phyloP scores from a whole-genome alignment of 2,113 vertebrate genomes.

The Actenoides lindsayi region DNA sequence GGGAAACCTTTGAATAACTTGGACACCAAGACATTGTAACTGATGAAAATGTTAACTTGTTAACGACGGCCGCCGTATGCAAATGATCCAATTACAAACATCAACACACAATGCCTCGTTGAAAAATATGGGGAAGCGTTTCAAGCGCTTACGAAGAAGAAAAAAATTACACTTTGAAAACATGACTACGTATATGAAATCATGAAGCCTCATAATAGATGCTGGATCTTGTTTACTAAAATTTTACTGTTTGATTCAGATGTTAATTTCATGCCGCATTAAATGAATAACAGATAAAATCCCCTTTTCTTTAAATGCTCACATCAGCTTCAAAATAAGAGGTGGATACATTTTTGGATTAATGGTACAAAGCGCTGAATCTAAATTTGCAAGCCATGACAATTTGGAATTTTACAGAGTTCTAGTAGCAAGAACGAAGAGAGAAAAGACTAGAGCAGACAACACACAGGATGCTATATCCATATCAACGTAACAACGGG shows the following conservation, averaged over 20 bases:
- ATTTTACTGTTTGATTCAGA: constrained; percentile 30
- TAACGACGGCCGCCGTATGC: background rate
- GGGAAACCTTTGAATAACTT: background rate
- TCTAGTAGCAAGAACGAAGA: background rate
- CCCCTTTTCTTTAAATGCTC: background rate
- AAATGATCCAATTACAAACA: constrained; percentile 27
- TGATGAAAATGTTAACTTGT: background rate
- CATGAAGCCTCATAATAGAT: constrained; percentile 13
- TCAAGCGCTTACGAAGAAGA: background rate
- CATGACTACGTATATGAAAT: background rate
- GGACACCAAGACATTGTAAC: background rate
- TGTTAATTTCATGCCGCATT: constrained; percentile 46
- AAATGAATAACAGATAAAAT: constrained; percentile 36
- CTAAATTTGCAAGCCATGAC: constrained; percentile 31
- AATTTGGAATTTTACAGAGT: constrained; percentile 6
- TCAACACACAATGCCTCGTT: background rate
- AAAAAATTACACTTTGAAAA: background rate
- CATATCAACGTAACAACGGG: background rate
- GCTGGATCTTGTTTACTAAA: constrained; percentile 30
- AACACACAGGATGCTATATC: background rate
- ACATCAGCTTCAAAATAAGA: constrained; percentile 19
- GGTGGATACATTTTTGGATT: constrained; percentile 30
- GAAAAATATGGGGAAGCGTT: background rate
- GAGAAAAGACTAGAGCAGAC: background rate
- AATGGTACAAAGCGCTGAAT: constrained; percentile 55